These are phyloP conservation scores for Sphaerophoria rueppellii DNA, from an alignment of 2,888 invertebrate species.

Conservation along the genomic window DNA sequence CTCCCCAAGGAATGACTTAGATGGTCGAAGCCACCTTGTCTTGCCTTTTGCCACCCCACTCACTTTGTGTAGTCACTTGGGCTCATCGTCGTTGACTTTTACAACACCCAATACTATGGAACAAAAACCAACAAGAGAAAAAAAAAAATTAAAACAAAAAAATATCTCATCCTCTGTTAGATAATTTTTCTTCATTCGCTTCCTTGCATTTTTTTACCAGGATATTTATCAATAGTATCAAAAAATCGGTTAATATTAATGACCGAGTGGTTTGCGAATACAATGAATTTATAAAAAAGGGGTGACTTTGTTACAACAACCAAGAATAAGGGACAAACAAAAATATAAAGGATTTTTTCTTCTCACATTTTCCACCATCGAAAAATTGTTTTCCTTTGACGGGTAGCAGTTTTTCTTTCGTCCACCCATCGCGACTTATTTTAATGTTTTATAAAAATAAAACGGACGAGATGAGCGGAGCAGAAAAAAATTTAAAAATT, in stretches of 20 bases:
- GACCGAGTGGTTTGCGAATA: conserved; percentile 73
- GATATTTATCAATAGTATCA: conserved; percentile 72
- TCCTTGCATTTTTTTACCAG: conserved; percentile 66
- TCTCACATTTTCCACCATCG: conserved; percentile 71
- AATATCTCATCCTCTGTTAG: conserved; percentile 67
- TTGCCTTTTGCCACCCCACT: background rate
- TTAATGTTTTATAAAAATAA: conserved; percentile 68
- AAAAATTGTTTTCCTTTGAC: conserved; percentile 70
- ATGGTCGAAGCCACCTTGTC: background rate
- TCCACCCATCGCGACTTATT: conserved; percentile 51
- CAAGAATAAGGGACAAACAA: conserved; percentile 36
- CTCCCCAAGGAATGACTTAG: conserved; percentile 56
- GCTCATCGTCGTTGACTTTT: conserved; percentile 31
- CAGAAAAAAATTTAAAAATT: conserved; percentile 36
- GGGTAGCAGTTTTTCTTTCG: conserved; percentile 58
- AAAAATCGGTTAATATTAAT: conserved; percentile 73
- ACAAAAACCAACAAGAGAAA: conserved; percentile 15
- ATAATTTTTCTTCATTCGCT: too few relatives aligned
- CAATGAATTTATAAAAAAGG: conserved; percentile 64
- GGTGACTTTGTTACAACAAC: conserved; percentile 67
- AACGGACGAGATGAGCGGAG: conserved; percentile 37
- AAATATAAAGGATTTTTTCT: conserved; percentile 57
- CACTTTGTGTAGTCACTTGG: background rate
- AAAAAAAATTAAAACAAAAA: too few relatives aligned
- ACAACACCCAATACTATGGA: conserved; percentile 54